Base-by-base conservation (phyloP, 2,113 vertebrate species). In the Pelusios castaneus region DNA sequence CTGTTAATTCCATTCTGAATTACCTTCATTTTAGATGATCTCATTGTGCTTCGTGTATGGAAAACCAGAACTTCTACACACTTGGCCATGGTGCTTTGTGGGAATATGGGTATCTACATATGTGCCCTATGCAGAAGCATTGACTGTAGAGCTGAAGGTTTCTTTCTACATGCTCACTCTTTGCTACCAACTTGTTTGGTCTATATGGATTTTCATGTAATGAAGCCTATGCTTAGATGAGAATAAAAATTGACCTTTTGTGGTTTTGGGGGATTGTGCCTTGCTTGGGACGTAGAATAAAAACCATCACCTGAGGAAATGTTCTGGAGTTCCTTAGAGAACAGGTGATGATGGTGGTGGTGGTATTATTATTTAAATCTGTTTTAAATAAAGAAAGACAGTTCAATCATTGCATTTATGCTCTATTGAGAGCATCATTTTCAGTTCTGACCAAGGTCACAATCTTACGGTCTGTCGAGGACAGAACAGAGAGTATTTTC, bases 371-470 rank as follows among this genome's bases (percentile, higher is more conserved):
- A 70, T 38, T 90, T 80, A 80, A 43, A 51, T 89, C 47, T 84
- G 87, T 17, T 82, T 91, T 82, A 87, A 94, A 94, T 94, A 94
- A 84, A 82, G 73, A 90, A 89, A 84, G 8, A 55, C 81, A 88
- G 89, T 77, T 87, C 58, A 89, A 5, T 84, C 92, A 91, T 91
- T 88, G 54, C 80, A 84, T 94, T 94, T 9, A 25, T 75, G n/a
- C n/a, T n/a, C 22, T 75, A 43, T 22, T 13, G 41, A 75, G 70
- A 17, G 10, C 19, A 75, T 75, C 70, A 43, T 43, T 75, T 41
- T 41, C 24, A 94, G 92, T 94, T 96, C 86, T 93, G 73, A 31
- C 58, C 58, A 54, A 92, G 86, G 84, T 92, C 96, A 90, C 4
- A 13, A 90, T 89, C 84, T 94, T 87, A 80, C 91, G 88, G 95